Evolutionary conservation across 2,797 vertebrate species (phyloP), one percentile per base, ranked within the genome.

Genomic region (Psittacula derbiana): DNA sequence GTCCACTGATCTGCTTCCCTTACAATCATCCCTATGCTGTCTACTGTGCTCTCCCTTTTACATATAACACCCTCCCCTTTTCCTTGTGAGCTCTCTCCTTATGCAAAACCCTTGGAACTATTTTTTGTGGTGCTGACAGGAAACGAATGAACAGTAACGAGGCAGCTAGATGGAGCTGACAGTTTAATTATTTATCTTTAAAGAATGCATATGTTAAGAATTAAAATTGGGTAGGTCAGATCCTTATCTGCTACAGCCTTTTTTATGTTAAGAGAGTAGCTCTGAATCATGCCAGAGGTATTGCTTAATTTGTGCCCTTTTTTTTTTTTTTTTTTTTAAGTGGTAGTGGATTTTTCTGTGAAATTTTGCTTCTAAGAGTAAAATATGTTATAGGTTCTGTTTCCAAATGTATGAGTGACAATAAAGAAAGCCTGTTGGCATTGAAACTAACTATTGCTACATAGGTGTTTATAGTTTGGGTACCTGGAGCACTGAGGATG

Each of bases 131-230:
- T 44, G 28, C 72, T 83, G 62, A 55, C 49, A 83, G 58, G 69
- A 95, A 92, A 80, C 0, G 16, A 87, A 61, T 28, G 49, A 83
- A 60, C 33, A 60, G 46, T 87, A 88, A 72, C 66, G 65, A 89
- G 40, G 64, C 60, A 79, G 60, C 73, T 84, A 73, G 65, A 74
- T 76, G 74, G 41, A 85, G 36, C 23, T 88, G 65, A 74, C 4
- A 67, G 52, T 74, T 91, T 65, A 65, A 80, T 27, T 82, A 74
- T 80, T 80, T 87, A 67, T 80, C 92, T 95, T 76, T 75, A 62
- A 95, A 90, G 47, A 90, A 88, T 83, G 30, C 43, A 12, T 74
- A 23, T 58, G 52, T 55, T 89, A 80, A 80, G 28, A 71, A 94
- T 75, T 80, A 30, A 60, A 90, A 75, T 23, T 52, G 40, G 5